A percentile compares a stretch with the other conserved stretches of the same genome.
phyloP scores from a whole-genome alignment of 2,113 vertebrate species.

The Cisticola juncidis region DNA sequence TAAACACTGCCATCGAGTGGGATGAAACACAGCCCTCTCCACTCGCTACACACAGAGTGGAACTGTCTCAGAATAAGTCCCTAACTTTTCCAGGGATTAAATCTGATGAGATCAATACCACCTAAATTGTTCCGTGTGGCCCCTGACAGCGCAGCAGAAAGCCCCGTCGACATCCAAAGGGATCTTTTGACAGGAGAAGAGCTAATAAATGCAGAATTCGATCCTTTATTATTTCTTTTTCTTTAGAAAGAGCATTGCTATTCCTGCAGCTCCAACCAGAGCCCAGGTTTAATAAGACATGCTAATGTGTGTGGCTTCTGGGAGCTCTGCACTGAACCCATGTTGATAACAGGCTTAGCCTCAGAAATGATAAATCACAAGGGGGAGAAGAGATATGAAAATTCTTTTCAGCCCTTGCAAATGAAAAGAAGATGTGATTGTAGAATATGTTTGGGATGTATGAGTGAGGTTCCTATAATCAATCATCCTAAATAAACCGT shows the following conservation, averaged over 20 bases:
- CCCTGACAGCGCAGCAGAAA: not conserved
- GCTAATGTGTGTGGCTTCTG: conserved; percentile 72
- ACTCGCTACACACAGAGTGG: not conserved
- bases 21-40: not conserved
- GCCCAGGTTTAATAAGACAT: conserved; percentile 76
- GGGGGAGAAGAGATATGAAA: conserved; percentile 70
- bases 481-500: conserved; percentile 73
- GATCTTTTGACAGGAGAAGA: conserved; percentile 4
- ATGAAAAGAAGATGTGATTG: conserved; percentile 79
- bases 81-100: not conserved
- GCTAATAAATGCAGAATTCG: conserved; percentile 33
- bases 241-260: not conserved
- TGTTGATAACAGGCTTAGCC: conserved; percentile 74
- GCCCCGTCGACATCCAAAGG: not conserved
- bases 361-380: conserved; percentile 75
- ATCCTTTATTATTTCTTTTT: conserved; percentile 52
- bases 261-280: conserved; percentile 51
- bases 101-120: conserved; percentile 8
- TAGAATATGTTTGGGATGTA: conserved; percentile 66
- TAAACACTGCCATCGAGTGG: not conserved
- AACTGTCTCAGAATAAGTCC: not conserved
- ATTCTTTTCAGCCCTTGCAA: conserved; percentile 72
- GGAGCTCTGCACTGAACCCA: conserved; percentile 70
- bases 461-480: conserved; percentile 65
- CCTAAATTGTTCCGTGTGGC: not conserved